Evolutionary conservation across 2,888 invertebrate genomes (phyloP), one percentile per base, ranked within the genome.

Genomic region (Apodemia mormo): DNA sequence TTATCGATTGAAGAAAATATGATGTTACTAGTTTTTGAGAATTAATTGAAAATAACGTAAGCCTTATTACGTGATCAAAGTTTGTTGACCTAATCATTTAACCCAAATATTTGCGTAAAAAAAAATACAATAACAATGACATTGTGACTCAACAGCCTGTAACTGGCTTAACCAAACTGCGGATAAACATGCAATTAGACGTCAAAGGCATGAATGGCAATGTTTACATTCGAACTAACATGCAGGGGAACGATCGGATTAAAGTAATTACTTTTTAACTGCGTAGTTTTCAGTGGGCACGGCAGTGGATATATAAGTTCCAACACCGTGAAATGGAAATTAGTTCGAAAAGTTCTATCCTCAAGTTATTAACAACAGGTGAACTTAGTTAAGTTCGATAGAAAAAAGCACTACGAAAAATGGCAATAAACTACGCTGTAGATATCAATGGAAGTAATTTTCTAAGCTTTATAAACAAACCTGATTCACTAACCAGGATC

Each of bases 381-480:
- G n/a, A 56, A 56, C 56, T 56, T 56, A 56, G 56, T 56, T 56
- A 22, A 56, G 56, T 56, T 56, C 22, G 56, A 56, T 56, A 56
- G 56, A 56, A 56, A 56, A 56, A 56, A 56, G 14, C 14, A 56
- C 56, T 56, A 56, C n/a, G 56, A 56, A 56, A 56, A 56, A 56
- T 56, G 56, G 56, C 56, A 56, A 14, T 56, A 14, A 56, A 14
- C 56, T 56, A 6, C 56, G 56, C 56, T 56, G 56, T 56, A 56
- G 56, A 56, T 56, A 56, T 56, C 56, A 56, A 56, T 58, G 56
- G 56, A 56, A 56, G 56, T 56, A 22, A 56, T 56, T 56, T 56
- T 56, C 56, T 56, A 22, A 14, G 56, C 56, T 56, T 56, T 56
- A 56, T 56, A 56, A 56, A 56, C 56, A 56, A 56, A 56, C 56